Conservation (phyloP, 2,797 vertebrate species). For the Coregonus suidteri region DNA sequence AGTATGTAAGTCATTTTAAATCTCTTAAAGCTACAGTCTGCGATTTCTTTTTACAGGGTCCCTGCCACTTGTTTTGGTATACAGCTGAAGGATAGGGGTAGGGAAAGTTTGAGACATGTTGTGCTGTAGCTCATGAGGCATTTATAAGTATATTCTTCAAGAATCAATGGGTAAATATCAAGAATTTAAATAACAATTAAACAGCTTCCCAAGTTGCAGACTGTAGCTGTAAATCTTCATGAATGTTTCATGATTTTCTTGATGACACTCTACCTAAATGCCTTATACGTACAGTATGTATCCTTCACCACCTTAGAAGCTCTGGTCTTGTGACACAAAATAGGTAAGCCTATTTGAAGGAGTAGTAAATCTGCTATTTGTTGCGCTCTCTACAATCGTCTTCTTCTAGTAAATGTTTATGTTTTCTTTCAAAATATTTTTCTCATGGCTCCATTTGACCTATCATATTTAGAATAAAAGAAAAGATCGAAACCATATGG, state of each 20-base stretch:
- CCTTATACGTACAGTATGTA: background rate
- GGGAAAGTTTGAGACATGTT: too few relatives aligned
- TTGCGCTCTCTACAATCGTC: background rate
- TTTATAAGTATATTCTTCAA: background rate
- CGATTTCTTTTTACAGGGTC: too few relatives aligned
- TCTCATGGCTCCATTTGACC: conserved; percentile 39
- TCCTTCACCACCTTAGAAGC: conserved; percentile 54
- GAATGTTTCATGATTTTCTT: conserved; percentile 17
- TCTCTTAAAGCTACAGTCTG: too few relatives aligned
- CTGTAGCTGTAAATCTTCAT: background rate
- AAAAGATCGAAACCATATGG: background rate
- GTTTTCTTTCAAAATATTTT: background rate
- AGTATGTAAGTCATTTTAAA: too few relatives aligned
- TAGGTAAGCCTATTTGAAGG: conserved; percentile 34
- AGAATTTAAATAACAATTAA: background rate
- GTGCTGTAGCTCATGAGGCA: too few relatives aligned
- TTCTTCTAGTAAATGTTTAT: background rate
- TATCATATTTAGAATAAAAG: conserved; percentile 56
- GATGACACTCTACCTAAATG: too few relatives aligned
- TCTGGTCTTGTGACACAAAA: conserved; percentile 57
- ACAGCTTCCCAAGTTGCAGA: background rate
- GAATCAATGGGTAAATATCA: background rate
- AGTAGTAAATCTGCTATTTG: background rate
- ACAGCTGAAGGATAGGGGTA: too few relatives aligned
- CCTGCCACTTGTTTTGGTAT: too few relatives aligned